phyloP scores from a whole-genome alignment of 2,113 vertebrate genomes.

The Puntigrus tetrazona region DNA sequence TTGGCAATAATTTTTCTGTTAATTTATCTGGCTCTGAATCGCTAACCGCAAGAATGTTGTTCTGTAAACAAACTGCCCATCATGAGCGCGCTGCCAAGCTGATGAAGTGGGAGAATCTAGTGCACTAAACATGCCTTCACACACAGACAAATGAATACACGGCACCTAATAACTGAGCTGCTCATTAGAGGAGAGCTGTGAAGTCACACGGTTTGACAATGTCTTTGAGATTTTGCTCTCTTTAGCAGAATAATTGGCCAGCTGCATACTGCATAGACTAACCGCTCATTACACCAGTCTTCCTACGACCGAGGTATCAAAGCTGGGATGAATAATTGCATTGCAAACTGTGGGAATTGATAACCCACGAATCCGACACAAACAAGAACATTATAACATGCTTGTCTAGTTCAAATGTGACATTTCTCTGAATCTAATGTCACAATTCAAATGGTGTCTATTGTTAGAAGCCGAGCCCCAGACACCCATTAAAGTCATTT shows the following conservation, averaged over 20 bases:
- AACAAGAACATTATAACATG: constrained; percentile 6
- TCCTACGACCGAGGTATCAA: background rate
- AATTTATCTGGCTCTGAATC: constrained; percentile 68
- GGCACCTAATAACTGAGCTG: constrained; percentile 43
- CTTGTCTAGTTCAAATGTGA: constrained; percentile 1
- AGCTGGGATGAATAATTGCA: background rate
- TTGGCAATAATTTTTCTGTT: constrained; percentile 70
- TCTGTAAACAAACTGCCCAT: constrained; percentile 62
- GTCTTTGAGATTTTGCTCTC: constrained; percentile 19
- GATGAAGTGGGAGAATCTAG: constrained; percentile 43
- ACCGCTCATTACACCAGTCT: constrained; percentile 12
- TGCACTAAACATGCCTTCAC: constrained; percentile 38
- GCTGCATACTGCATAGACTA: background rate
- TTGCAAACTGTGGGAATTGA: constrained; percentile 13
- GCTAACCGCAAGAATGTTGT: constrained; percentile 47
- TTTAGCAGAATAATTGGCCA: constrained; percentile 30
- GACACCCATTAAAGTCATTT: background rate
- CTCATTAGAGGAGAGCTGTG: constrained; percentile 68
- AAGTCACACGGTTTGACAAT: constrained; percentile 71
- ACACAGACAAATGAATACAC: constrained; percentile 45
- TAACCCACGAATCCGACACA: background rate
- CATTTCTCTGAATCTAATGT: constrained; percentile 11
- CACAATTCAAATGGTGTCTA: background rate
- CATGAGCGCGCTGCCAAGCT: constrained; percentile 40
- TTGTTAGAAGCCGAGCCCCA: background rate